Evolutionary conservation across 1,140 invertebrate genomes (phyloP), one percentile per base, ranked within the genome.

Genomic region (Cotesia chilonis): DNA sequence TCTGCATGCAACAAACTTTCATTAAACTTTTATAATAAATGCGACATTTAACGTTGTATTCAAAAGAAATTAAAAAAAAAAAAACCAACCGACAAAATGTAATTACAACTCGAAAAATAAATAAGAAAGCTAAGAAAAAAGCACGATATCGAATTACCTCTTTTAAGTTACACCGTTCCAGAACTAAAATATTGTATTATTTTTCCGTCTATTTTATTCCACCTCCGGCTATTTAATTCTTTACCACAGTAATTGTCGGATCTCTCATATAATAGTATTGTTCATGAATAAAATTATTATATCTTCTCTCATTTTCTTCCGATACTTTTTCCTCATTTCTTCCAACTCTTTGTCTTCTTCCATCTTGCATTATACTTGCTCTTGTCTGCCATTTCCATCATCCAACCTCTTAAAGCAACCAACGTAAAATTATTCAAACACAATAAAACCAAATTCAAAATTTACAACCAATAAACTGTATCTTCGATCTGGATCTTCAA

Each of bases 181-280:
- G n/a, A 14, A 52, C n/a, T 35, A 20, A 36, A 65, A 4, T 20
- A 35, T 61, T 28, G 35, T 35, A 61, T 61, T 12, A 28, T 61
- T 61, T 61, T 61, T 61, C 28, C 60, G 10, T 12, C 17, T 41
- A 65, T 65, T 41, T 41, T 36, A 65, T 41, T 41, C n/a, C n/a
- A 65, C 63, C 63, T 47, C 60, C 60, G 60, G 60, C 60, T 6
- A 61, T 61, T 28, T 61, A 20, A 20, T 28, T 61, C 35, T 61
- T 12, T 20, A 61, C 60, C 20, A 37, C 20, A 61, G 60, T 61
- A 61, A 61, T 61, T 61, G 60, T 28, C 35, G 60, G 60, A 61
- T 37, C 60, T 61, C 60, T 47, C 41, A 61, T 61, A 57, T 57
- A 57, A 57, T 57, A 20, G 60, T 35, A 35, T 61, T 61, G 4